Evolutionary conservation across 2,888 invertebrate species (phyloP), one percentile per base, ranked within the genome.

Genomic region (Trachelus troglodyta): DNA sequence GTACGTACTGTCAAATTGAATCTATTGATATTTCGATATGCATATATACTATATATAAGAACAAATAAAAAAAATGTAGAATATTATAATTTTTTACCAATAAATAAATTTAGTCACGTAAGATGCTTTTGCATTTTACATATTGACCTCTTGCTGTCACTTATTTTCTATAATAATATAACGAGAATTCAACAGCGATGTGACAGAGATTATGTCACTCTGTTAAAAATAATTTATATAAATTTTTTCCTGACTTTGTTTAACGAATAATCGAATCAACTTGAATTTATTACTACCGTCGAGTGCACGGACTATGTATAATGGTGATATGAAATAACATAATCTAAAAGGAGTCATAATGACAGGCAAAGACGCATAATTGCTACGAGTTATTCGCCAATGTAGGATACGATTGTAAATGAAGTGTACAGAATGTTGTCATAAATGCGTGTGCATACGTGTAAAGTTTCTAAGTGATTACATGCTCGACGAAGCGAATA

Each of bases 391-490:
- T 56, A 23, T 56, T 56, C 23, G 56, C 56, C 23, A 56, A 23
- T 23, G 56, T 4, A 9, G 56, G 56, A 56, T 23, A 56, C 56
- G 56, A 56, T 56, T 56, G 56, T 56, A 56, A 56, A 56, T 56
- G 56, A 56, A 9, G 6, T 23, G 56, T 56, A 56, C 9, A 23
- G 23, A 56, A 23, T 9, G 23, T 56, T 23, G 9, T 56, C 56
- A 9, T 56, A 56, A 56, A 56, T 6, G 56, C 56, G 23, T 15
- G 56, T 56, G 23, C 56, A 56, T 2, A 9, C 56, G 56, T 56
- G 56, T 56, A 23, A 56, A 56, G 2, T 23, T 56, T 23, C 56
- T 78, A 76, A 76, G 75, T 78, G 76, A 78, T 78, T 78, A 78
- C n/a, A 73, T 71, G 71, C 31, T 30, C 71, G 34, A 12, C 73